These are phyloP conservation scores for Listrodromus nycthemerus DNA, from an alignment of 2,888 invertebrate species.

Conservation along the genomic window DNA sequence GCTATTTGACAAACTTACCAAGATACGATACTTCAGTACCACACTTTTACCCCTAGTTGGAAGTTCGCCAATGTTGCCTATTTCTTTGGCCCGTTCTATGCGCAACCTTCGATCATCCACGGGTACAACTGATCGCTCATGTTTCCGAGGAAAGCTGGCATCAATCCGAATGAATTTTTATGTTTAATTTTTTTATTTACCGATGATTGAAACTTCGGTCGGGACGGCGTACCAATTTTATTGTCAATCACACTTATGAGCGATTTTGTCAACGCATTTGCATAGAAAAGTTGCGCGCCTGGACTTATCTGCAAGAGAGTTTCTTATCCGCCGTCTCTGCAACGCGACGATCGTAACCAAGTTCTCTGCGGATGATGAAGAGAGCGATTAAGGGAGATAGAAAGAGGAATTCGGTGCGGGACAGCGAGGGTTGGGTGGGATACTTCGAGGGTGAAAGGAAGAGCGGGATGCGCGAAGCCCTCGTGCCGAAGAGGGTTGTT, in stretches of 20 bases:
- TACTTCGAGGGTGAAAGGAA: conserved; percentile 29
- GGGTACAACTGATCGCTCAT: background rate
- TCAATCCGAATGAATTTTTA: too few relatives aligned
- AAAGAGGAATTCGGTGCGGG: conserved; percentile 28
- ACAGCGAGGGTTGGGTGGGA: conserved; percentile 21
- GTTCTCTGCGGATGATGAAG: conserved; percentile 29
- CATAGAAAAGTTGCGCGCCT: background rate
- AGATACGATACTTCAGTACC: background rate
- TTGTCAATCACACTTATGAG: too few relatives aligned
- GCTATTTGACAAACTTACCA: conserved; percentile 13
- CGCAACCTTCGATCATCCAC: background rate
- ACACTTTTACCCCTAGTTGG: background rate
- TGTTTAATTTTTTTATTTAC: conserved; percentile 12
- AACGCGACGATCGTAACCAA: conserved; percentile 58
- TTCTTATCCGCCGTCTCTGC: conserved; percentile 25
- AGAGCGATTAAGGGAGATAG: background rate
- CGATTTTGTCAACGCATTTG: background rate
- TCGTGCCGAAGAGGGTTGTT: conserved; percentile 48
- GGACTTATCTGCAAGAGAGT: background rate
- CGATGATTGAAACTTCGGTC: too few relatives aligned
- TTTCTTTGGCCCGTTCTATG: background rate
- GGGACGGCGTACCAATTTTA: too few relatives aligned
- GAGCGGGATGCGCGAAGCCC: conserved; percentile 25
- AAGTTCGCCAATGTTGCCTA: conserved; percentile 2
- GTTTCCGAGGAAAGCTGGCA: background rate